Base-by-base conservation (phyloP, 1,140 invertebrate genomes). In the Papilio polytes region DNA sequence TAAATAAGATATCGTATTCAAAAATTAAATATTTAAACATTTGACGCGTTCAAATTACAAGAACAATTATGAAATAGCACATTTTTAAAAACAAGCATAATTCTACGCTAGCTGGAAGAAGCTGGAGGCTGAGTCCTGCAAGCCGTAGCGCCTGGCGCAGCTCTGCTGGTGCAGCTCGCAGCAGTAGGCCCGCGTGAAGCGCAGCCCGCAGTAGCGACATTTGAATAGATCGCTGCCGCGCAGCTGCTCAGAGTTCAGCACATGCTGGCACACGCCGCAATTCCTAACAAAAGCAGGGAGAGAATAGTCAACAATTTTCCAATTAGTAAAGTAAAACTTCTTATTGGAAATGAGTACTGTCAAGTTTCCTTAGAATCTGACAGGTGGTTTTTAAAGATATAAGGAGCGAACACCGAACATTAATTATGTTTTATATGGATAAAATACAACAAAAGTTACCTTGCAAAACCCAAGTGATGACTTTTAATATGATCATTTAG, bases 111-210 rank as follows among this genome's bases (percentile, higher is more conserved):
- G 72, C 0, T 91, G 59, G 1, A 88, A 80, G 9, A 90, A 83
- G 70, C 81, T 90, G 0, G 88, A 85, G 3, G 66, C 51, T 3
- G 87, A 82, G 13, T 91, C 89, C 22, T 87, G 88, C 13, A 48
- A 51, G 4, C 88, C 89, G 1, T 86, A 59, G 6, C 84, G 80
- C 78, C 48, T 84, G 36, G 87, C 89, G 26, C 93, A 94, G 0
- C 83, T 59, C 36, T 89, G 79, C 82, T 94, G 88, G 66, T 94
- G 93, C n/a, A 94, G 81, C 81, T 94, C 89, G 59, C 91, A 91
- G 80, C 93, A 94, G 83, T 94, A 94, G 0, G 92, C 91, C 18
- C 92, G 82, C 6, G 88, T 88, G 80, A 94, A 94, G 51, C 82
- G 80, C 78, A 91, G 87, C 0, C 90, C 88, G 72, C 93, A 94